phyloP scores from a whole-genome alignment of 2,888 invertebrate species.

The Oscheius myriophilus region DNA sequence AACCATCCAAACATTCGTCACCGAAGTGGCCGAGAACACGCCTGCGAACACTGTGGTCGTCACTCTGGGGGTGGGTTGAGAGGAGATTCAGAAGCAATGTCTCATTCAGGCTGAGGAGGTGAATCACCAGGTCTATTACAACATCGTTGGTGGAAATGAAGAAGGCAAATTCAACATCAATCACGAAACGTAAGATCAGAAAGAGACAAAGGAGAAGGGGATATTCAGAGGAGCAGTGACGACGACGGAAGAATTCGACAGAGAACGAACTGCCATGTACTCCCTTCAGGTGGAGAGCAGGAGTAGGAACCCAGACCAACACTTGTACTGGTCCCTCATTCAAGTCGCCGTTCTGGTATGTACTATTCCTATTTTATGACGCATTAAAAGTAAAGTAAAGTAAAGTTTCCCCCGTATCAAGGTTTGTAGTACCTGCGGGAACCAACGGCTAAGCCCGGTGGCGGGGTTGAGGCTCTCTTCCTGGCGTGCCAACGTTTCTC shows the following conservation, averaged over 20 bases:
- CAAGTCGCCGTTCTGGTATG: conserved; percentile 81
- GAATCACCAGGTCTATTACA: conserved; percentile 53
- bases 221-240: conserved; percentile 85
- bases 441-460: too few species aligned
- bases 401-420: too few species aligned
- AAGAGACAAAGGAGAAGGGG: too few species aligned
- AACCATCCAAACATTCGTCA: conserved; percentile 65
- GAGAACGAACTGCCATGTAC: conserved; percentile 85
- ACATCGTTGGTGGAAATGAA: conserved; percentile 66
- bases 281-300: conserved; percentile 89
- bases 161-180: conserved; percentile 66
- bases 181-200: conserved; percentile 43
- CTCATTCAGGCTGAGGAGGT: conserved; percentile 36
- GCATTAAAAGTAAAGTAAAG: too few species aligned
- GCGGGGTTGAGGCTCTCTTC: too few species aligned
- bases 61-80: conserved; percentile 57
- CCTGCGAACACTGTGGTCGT: conserved; percentile 67
- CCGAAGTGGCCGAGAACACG: conserved; percentile 66
- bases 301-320: conserved; percentile 74
- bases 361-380: not conserved
- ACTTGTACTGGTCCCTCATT: conserved; percentile 75
- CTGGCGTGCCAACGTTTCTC: too few species aligned
- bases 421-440: too few species aligned
- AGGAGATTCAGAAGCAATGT: not conserved
- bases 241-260: conserved; percentile 85